phyloP scores from a whole-genome alignment of 2,888 invertebrate genomes.

The Philonicus albiceps region DNA sequence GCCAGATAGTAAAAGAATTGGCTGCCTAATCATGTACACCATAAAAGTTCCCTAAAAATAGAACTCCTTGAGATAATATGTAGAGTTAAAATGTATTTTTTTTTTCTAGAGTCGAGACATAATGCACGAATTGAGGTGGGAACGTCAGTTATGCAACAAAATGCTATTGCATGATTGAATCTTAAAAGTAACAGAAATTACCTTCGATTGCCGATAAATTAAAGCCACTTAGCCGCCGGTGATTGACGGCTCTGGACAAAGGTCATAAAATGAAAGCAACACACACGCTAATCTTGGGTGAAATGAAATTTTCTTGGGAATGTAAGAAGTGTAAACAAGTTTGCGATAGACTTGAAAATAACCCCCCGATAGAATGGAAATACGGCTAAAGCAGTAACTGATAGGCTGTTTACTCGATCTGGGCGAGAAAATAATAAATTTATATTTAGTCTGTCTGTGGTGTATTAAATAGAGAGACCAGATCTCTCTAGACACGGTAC shows the following conservation, averaged over 20 bases:
- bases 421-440: not conserved
- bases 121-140: not conserved
- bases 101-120: not conserved
- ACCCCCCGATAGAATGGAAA: not conserved
- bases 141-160: not conserved
- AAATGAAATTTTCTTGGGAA: constrained; percentile 6
- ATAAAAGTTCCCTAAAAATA: not conserved
- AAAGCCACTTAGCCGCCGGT: not conserved
- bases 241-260: not conserved
- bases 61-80: not conserved
- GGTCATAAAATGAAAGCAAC: not conserved
- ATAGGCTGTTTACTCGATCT: constrained; percentile 31
- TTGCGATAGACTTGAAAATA: not conserved
- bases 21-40: not conserved
- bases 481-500: constrained; percentile 5
- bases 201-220: not conserved
- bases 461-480: constrained; percentile 5
- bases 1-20: not conserved
- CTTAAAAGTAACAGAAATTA: not conserved
- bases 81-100: not conserved
- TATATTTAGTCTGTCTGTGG: constrained; percentile 28
- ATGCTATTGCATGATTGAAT: not conserved
- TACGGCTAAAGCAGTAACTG: not conserved
- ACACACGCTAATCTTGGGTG: not conserved
- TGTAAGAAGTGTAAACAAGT: constrained; percentile 24